Evolutionary conservation across 2,113 vertebrate genomes (phyloP).

Genomic region (Empidonax traillii): DNA sequence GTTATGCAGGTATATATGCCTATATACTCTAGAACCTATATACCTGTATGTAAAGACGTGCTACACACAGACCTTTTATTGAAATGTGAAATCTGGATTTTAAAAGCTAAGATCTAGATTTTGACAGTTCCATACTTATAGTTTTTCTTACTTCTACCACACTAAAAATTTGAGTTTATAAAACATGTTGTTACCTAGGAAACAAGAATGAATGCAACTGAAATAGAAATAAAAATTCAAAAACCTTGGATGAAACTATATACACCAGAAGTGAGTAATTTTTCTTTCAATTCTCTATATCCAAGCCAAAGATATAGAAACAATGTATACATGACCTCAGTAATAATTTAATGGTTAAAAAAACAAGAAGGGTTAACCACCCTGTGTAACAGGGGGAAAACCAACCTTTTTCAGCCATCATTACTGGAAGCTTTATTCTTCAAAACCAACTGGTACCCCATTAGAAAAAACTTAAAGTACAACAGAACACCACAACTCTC

Average conservation of each 20-base stretch:
- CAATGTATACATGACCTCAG: not conserved
- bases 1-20: not conserved
- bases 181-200: conserved; percentile 21
- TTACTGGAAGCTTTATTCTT: not conserved
- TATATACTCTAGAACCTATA: not conserved
- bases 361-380: not conserved
- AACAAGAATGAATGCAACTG: conserved; percentile 18
- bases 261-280: not conserved
- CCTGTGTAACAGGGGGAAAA: not conserved
- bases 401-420: not conserved
- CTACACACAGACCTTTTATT: not conserved
- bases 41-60: not conserved
- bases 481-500: not conserved
- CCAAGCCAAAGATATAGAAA: not conserved
- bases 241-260: not conserved
- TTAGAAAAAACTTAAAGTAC: not conserved
- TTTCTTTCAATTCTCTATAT: not conserved
- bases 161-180: not conserved
- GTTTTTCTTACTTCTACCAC: not conserved
- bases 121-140: not conserved
- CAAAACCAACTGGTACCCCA: not conserved
- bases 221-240: not conserved
- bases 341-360: not conserved
- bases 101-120: not conserved
- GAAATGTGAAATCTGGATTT: not conserved